phyloP scores from a whole-genome alignment of 2,113 vertebrate genomes.

The Myrmophylax atrothorax region DNA sequence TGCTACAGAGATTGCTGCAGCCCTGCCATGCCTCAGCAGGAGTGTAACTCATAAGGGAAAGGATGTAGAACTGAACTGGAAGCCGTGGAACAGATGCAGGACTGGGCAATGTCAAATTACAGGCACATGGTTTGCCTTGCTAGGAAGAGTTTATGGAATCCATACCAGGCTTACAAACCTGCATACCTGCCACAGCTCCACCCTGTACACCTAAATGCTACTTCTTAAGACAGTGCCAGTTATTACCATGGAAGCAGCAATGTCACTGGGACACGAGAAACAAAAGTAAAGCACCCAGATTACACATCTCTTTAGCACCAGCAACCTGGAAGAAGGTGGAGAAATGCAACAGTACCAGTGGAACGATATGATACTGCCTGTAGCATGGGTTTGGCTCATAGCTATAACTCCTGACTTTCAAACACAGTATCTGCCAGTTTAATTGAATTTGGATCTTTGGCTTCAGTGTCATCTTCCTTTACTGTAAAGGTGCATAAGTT shows the following conservation, averaged over 20 bases:
- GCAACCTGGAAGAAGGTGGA: neutral
- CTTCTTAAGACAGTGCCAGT: neutral
- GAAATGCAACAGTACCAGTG: neutral
- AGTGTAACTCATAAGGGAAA: accelerated
- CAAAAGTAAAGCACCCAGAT: neutral
- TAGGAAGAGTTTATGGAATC: neutral
- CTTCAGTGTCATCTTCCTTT: neutral
- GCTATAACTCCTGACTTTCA: neutral
- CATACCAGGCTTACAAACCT: neutral
- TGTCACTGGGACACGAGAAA: neutral
- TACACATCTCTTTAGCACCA: neutral
- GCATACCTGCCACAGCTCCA: neutral
- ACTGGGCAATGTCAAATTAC: neutral
- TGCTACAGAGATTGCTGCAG: neutral
- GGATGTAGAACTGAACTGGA: neutral
- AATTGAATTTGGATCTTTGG: neutral
- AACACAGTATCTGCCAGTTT: neutral
- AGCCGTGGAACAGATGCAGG: neutral
- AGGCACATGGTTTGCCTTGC: neutral
- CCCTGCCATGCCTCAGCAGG: accelerated
- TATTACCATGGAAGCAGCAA: neutral
- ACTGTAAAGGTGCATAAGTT: neutral
- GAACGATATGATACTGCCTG: neutral
- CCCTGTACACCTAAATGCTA: neutral
- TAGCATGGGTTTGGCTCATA: neutral